Evolutionary conservation across 2,888 invertebrate species (phyloP).

Genomic region (Anodontia alba): DNA sequence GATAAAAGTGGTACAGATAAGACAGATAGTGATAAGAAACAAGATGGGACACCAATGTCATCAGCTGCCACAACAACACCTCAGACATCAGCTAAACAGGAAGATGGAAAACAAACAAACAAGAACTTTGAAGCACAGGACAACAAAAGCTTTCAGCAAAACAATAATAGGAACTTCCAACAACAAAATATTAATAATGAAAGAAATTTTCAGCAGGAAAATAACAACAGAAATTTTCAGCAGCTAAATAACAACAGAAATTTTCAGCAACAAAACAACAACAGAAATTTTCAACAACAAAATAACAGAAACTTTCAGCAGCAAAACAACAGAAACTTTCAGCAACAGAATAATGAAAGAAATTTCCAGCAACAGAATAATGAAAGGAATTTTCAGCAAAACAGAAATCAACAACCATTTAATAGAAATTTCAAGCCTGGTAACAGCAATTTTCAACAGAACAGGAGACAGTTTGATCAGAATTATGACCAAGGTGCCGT

Average conservation of each 20-base stretch:
- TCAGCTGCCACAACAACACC: background rate
- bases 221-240: slow-evolving; percentile 2
- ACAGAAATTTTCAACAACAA: background rate
- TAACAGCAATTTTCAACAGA: background rate
- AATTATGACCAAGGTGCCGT: background rate
- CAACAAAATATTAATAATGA: background rate
- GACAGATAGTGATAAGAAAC: background rate
- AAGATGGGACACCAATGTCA: background rate
- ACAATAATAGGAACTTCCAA: background rate
- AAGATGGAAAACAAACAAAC: background rate
- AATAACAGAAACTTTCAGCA: background rate
- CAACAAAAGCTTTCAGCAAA: background rate
- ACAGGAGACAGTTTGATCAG: background rate
- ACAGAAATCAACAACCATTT: background rate
- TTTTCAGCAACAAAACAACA: slow-evolving; percentile 20
- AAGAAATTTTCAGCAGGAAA: slow-evolving; percentile 17
- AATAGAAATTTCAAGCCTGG: background rate
- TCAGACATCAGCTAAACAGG: slow-evolving; percentile 7
- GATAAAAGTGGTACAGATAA: background rate
- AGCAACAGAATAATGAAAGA: background rate
- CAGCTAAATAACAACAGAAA: background rate
- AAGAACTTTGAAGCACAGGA: background rate
- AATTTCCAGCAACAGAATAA: background rate
- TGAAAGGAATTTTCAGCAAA: background rate
- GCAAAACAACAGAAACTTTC: background rate